These are phyloP conservation scores for Ophion obscuratus DNA, from an alignment of 2,888 invertebrate species.

Conservation along the genomic window DNA sequence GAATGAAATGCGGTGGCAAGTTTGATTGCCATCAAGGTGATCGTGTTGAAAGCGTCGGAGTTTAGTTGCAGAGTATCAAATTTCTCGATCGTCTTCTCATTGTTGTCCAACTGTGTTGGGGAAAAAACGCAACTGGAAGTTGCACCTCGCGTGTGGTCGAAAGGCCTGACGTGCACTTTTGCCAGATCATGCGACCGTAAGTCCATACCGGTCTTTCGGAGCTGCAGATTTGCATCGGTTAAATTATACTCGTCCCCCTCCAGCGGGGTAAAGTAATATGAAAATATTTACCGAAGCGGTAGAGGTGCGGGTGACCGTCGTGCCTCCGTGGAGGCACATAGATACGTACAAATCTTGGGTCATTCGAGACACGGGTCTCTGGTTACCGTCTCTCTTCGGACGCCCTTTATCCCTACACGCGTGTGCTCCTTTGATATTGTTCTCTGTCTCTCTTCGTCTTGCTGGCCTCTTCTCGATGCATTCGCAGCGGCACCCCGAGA, in stretches of 20 bases:
- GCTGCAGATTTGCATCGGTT: constrained; percentile 78
- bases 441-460: constrained; percentile 43
- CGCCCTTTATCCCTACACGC: constrained; percentile 56
- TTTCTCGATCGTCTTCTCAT: constrained; percentile 18
- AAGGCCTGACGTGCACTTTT: constrained; percentile 52
- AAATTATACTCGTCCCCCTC: constrained; percentile 75
- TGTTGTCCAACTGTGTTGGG: constrained; percentile 1
- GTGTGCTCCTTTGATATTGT: constrained; percentile 47
- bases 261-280: constrained; percentile 80
- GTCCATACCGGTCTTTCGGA: constrained; percentile 54
- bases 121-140: constrained; percentile 29
- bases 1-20: no score
- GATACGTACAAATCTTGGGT: constrained; percentile 71
- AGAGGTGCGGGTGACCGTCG: constrained; percentile 68
- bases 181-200: constrained; percentile 26
- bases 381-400: constrained; percentile 78
- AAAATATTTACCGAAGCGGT: constrained; percentile 82
- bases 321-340: constrained; percentile 13
- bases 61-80: constrained; percentile 10
- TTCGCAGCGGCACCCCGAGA: constrained; percentile 35
- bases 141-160: constrained; percentile 64
- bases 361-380: constrained; percentile 81
- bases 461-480: constrained; percentile 54
- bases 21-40: no score
- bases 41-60: not conserved